phyloP scores from a whole-genome alignment of 2,888 invertebrate species.

The Ganaspis brasiliensis region DNA sequence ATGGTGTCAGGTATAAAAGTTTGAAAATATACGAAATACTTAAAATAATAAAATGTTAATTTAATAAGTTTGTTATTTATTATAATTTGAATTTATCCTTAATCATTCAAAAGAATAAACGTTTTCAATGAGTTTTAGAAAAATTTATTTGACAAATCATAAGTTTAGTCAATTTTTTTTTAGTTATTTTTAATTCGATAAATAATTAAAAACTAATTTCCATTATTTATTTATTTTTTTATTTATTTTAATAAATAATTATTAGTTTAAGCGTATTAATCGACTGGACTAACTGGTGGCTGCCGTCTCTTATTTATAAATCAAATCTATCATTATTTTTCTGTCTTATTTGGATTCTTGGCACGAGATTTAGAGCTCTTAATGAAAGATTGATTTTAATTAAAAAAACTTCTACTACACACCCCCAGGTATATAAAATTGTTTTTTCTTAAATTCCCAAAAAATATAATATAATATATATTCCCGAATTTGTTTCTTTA shows the following conservation, averaged over 20 bases:
- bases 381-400: conserved; percentile 5
- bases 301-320: background rate
- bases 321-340: background rate
- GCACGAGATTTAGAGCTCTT: background rate
- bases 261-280: background rate
- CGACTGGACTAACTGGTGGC: conserved; percentile 6
- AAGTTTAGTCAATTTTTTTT: too few species aligned
- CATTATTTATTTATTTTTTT: background rate
- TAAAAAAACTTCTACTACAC: background rate
- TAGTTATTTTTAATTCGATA: too few species aligned
- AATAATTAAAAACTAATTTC: too few species aligned
- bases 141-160: too few species aligned
- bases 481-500: too few species aligned
- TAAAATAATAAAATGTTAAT: too few species aligned
- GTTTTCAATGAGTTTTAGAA: too few species aligned
- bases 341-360: conserved; percentile 16
- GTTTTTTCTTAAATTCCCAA: too few species aligned
- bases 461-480: background rate
- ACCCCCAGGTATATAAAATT: background rate
- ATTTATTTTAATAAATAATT: background rate
- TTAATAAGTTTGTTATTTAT: too few species aligned
- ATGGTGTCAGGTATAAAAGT: background rate
- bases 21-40: too few species aligned
- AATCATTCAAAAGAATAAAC: too few species aligned
- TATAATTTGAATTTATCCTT: too few species aligned